Evolutionary conservation across 2,797 vertebrate species (phyloP).

Genomic region (Cephalopachus bancanus): DNA sequence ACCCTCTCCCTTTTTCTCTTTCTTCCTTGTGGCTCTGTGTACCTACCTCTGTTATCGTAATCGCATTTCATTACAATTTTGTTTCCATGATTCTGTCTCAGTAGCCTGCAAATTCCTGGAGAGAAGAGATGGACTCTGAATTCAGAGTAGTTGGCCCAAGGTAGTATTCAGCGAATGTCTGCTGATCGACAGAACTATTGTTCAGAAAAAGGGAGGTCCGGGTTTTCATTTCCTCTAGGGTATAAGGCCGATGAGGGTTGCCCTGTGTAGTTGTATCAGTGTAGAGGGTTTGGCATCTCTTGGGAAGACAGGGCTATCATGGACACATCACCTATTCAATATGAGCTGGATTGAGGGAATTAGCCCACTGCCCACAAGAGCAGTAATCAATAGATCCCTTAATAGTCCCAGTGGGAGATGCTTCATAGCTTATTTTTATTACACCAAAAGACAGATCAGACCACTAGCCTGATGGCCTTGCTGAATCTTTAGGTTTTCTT

Average conservation of each 20-base stretch:
- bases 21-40: neutral
- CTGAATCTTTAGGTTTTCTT: conserved; percentile 53
- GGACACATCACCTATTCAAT: neutral
- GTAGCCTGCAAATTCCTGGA: neutral
- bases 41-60: neutral
- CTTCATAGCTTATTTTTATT: conserved; percentile 35
- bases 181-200: neutral
- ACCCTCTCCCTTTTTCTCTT: neutral
- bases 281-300: neutral
- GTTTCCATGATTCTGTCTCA: neutral
- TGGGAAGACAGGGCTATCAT: neutral
- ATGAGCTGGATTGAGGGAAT: neutral
- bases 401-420: neutral
- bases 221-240: neutral
- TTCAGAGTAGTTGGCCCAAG: neutral
- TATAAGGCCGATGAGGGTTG: neutral
- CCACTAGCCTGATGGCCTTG: neutral
- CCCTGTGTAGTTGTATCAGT: neutral
- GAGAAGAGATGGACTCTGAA: conserved; percentile 9
- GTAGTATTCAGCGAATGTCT: neutral
- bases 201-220: neutral
- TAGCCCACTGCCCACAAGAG: neutral
- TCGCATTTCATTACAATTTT: neutral
- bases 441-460: neutral
- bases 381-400: neutral